Evolutionary conservation across 2,797 vertebrate genomes (phyloP), one percentile per base, ranked within the genome.

Genomic region (Cirrhinus molitorella): DNA sequence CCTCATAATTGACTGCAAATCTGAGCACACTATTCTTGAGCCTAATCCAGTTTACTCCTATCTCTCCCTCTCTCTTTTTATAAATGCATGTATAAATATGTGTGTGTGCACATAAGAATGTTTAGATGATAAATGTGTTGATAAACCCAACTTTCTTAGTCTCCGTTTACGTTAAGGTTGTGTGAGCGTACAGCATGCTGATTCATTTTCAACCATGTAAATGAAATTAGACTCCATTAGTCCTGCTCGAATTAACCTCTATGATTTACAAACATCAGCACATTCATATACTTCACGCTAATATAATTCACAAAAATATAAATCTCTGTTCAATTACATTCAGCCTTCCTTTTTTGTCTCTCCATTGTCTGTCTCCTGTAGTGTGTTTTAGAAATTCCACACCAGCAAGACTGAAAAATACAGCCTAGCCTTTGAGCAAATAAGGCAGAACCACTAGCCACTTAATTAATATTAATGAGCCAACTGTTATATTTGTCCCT

Each of bases 1-100:
- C 94, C 89, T 87, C 86, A 91, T 95, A 95, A 95, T 95, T 95
- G 93, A 92, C 94, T 93, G 89, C 90, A 94, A 93, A 95, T 95
- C 94, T 94, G 87, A 88, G 87, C 86, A 88, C 79, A 90, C 85
- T 88, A 70, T 82, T 85, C 72, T 87, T 84, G 72, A 81, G 76
- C 61, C 80, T 87, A 87, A 88, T 88, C 83, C 75, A 67, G 73
- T 83, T 80, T 71, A 63, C 61, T 70, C 47, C 47, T 74, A 2
- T 68, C 67, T 81, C 37, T 45, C n/a, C 23, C 57, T 61, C 21
- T 43, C 55, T 71, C 51, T 34, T 45, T 23, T 40, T 28, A 53
- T 73, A 67, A 80, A 74, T 77, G 28, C 47, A 68, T 17, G 17
- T 66, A 61, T 45, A 16, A 74, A 37, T 72, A 37, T 78, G 74